Conservation (phyloP, 2,797 vertebrate species). For the Xerus rutilus region DNA sequence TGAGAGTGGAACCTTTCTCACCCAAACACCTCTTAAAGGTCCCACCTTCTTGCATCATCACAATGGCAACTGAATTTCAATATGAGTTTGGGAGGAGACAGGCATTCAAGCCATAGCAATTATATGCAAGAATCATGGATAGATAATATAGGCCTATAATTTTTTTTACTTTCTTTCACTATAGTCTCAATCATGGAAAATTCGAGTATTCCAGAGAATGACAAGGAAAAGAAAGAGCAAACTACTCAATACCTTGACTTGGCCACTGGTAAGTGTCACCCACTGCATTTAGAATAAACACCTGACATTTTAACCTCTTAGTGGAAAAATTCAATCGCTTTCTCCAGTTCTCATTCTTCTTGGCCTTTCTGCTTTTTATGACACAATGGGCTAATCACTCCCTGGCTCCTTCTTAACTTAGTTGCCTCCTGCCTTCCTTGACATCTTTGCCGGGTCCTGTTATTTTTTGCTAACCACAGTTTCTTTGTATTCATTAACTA, state of each 20-base stretch:
- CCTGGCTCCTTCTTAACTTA: not conserved
- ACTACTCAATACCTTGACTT: not conserved
- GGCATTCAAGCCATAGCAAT: not conserved
- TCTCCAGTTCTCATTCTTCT: not conserved
- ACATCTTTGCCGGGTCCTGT: not conserved
- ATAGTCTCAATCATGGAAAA: conserved; percentile 33
- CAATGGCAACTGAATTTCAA: not conserved
- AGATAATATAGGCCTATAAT: rapidly evolving
- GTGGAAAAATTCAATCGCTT: not conserved
- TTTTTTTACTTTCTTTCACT: conserved; percentile 11
- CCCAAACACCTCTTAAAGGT: not conserved
- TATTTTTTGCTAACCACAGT: not conserved
- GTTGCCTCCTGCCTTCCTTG: not conserved
- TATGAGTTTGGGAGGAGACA: not conserved
- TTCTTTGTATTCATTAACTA: not conserved
- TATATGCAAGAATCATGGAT: not conserved
- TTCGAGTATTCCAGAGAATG: conserved; percentile 23
- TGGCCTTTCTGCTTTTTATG: not conserved
- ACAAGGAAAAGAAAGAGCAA: conserved; percentile 46
- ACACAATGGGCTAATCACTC: not conserved
- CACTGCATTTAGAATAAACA: not conserved
- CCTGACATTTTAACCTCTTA: not conserved
- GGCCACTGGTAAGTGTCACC: conserved; percentile 37
- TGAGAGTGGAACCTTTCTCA: not conserved
- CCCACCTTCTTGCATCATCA: too few species aligned